phyloP scores from a whole-genome alignment of 35 echinoderm and acorn worm genomes.

The Apostichopus parvimensis region DNA sequence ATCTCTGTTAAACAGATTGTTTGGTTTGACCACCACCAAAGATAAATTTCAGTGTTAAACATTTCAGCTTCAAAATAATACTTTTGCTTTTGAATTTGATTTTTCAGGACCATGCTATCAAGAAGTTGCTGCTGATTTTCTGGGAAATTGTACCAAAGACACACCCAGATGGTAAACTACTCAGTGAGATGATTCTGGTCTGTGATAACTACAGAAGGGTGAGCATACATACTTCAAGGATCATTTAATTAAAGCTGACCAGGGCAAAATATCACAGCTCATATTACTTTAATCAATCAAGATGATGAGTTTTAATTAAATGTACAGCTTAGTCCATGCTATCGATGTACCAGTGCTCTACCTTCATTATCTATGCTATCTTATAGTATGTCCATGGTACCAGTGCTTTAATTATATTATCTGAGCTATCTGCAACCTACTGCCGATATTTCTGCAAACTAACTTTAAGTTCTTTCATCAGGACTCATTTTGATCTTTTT shows the following conservation, averaged over 20 bases:
- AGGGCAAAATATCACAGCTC: too few relatives aligned
- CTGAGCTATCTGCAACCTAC: too few relatives aligned
- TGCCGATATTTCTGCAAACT: too few relatives aligned
- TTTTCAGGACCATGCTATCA: constrained; percentile 86
- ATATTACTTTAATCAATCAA: too few relatives aligned
- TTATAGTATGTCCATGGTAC: too few relatives aligned
- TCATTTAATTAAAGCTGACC: background rate
- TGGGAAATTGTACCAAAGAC: constrained; percentile 99
- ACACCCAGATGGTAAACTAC: constrained; percentile 96
- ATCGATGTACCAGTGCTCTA: too few relatives aligned
- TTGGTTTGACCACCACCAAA: constrained; percentile 3
- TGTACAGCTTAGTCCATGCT: too few relatives aligned
- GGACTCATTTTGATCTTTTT: background rate
- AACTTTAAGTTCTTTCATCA: too few relatives aligned
- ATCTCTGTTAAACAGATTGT: too few relatives aligned
- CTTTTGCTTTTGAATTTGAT: background rate
- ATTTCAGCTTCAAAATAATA: constrained; percentile 7
- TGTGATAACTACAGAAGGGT: constrained; percentile 99
- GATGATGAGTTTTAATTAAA: too few relatives aligned
- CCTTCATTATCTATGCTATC: too few relatives aligned
- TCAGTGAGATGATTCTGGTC: constrained; percentile 96
- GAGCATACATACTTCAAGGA: constrained; percentile 11
- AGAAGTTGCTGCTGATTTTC: constrained; percentile 93
- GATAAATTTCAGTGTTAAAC: constrained; percentile 8
- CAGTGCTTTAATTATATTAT: too few relatives aligned